Conservation (phyloP, 1,140 invertebrate species). For the Thrips palmi region DNA sequence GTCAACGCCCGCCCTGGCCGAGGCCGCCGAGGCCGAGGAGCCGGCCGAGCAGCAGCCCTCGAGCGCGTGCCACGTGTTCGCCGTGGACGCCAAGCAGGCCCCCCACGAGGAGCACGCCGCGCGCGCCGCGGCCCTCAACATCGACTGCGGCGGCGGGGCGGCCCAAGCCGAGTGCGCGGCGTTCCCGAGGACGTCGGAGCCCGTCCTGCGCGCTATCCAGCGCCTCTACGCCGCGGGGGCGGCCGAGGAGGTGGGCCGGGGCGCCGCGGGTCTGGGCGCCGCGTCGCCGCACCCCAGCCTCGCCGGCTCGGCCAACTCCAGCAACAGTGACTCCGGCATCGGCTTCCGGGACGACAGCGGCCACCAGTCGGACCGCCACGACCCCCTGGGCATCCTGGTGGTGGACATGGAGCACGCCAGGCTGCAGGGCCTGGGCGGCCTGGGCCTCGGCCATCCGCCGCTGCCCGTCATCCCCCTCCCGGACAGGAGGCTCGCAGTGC, state of each 20-base stretch:
- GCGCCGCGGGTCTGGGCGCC: constrained; percentile 25
- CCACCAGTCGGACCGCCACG: constrained; percentile 57
- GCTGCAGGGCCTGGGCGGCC: constrained; percentile 14
- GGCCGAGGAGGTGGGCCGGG: constrained; percentile 18
- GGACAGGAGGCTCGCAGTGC: constrained; percentile 26
- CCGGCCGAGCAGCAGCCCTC: constrained; percentile 38
- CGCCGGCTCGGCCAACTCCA: constrained; percentile 61
- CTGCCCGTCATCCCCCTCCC: background rate
- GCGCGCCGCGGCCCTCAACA: constrained; percentile 57
- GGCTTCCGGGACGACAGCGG: constrained; percentile 75
- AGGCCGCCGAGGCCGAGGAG: constrained; percentile 21
- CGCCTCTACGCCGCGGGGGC: constrained; percentile 27
- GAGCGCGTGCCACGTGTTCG: constrained; percentile 90
- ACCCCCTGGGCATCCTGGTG: too few species aligned
- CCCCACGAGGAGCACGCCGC: constrained; percentile 60
- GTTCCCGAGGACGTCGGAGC: constrained; percentile 75
- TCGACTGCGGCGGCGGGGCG: constrained; percentile 53
- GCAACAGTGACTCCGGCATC: constrained; percentile 88
- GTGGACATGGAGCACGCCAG: constrained; percentile 48
- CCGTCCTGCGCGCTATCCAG: constrained; percentile 52
- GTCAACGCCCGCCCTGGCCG: too few species aligned
- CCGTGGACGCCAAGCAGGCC: constrained; percentile 66
- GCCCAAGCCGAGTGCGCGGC: constrained; percentile 56
- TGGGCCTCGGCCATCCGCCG: background rate
- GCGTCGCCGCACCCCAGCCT: constrained; percentile 68